phyloP scores from a whole-genome alignment of 2,113 vertebrate genomes.

The Bambusicola thoracicus region DNA sequence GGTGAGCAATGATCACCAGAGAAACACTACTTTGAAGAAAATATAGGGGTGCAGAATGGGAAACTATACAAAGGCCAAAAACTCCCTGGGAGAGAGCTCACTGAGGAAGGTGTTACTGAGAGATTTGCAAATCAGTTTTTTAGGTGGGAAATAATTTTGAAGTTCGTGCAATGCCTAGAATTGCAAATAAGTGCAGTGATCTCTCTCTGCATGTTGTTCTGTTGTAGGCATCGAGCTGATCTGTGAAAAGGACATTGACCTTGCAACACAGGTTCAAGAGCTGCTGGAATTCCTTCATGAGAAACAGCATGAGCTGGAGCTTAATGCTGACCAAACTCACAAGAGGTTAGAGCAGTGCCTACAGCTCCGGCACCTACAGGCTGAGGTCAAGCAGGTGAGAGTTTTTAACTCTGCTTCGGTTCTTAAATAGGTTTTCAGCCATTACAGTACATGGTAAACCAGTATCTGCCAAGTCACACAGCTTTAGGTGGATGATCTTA shows the following conservation, averaged over 20 bases:
- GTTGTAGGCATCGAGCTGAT: constrained; percentile 93
- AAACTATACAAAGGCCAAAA: background rate
- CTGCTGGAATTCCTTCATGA: constrained; percentile 97
- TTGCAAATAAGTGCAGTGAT: background rate
- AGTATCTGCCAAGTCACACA: background rate
- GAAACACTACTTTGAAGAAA: background rate
- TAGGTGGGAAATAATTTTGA: background rate
- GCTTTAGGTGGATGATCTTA: background rate
- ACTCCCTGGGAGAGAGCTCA: background rate
- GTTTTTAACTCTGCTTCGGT: background rate
- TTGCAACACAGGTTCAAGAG: constrained; percentile 98
- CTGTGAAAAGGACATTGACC: constrained; percentile 95
- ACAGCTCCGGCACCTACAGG: constrained; percentile 95
- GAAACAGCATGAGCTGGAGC: constrained; percentile 95
- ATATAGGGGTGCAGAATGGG: background rate
- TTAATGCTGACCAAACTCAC: constrained; percentile 93
- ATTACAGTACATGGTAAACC: background rate
- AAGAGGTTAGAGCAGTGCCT: constrained; percentile 92
- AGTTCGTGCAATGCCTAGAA: background rate
- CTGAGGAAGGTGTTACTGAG: background rate
- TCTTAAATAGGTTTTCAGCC: background rate
- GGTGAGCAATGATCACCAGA: background rate
- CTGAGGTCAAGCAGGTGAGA: constrained; percentile 96
- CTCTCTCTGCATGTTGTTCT: constrained; percentile 5
- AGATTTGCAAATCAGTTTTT: background rate